Evolutionary conservation across 2,113 vertebrate genomes (phyloP), one percentile per base, ranked within the genome.

Genomic region (Calidris pugnax): DNA sequence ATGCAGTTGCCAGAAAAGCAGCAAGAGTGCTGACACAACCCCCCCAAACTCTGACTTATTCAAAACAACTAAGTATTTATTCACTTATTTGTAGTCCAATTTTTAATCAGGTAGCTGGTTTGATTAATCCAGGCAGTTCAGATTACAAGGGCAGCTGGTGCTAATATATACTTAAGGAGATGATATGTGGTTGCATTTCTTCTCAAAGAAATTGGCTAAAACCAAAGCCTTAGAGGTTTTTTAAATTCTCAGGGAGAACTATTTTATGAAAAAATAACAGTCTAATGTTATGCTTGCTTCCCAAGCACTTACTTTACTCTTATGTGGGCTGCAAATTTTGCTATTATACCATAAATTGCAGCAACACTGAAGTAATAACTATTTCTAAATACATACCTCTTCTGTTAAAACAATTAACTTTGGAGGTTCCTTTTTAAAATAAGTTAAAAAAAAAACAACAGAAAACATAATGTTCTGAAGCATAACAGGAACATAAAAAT

Each of bases 51-150:
- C 95, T 98, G 95, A 97, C 96, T 97, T 98, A 97, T 95, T 98
- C 97, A 98, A 98, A 98, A 98, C 94, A 98, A 96, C 97, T 97
- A 96, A 94, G 97, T 97, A 97, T 98, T 98, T 98, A 97, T 97
- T 97, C 35, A 4, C 89, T 96, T 89, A 95, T 98, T 98, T 98
- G 96, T 97, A 97, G 93, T 95, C 97, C 89, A 90, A 91, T 97
- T 98, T 97, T 97, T 98, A 98, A 98, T 98, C 98, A 98, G 97
- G 97, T 96, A 97, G 89, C 78, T 98, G 96, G 95, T 92, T 97
- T 97, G 88, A 98, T 96, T 98, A 98, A 98, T 98, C 92, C 96
- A 98, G 91, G 93, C 95, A 97, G 97, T 97, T 98, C 93, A 96
- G 78, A 98, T 97, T 96, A 93, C 96, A 96, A 96, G 94, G 97